Base-by-base conservation (phyloP, 2,113 vertebrate genomes). In the Gavialis gangeticus region DNA sequence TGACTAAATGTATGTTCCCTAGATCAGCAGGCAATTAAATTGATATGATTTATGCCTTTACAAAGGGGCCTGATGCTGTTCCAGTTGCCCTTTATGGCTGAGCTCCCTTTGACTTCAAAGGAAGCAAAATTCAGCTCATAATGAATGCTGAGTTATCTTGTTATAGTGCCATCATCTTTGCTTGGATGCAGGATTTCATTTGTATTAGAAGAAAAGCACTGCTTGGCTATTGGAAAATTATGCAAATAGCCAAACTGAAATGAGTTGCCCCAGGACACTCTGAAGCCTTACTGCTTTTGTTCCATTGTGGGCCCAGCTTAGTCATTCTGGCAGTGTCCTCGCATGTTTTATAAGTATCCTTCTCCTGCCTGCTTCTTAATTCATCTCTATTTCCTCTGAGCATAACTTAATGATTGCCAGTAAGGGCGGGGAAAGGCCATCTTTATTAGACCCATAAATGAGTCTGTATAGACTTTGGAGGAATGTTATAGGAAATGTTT, bases 61-160 rank as follows among this genome's bases (percentile, higher is more conserved):
- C 17, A 67, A 67, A 67, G 66, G 28, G 66, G 16, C 66, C n/a
- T 17, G 28, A 67, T 67, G 64, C n/a, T 67, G 6, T n/a, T 67
- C n/a, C 17, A 15, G 11, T 67, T 67, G n/a, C n/a, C n/a, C n/a
- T 19, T 30, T 30, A 67, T 30, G n/a, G n/a, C 15, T 16, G 66
- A 67, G 30, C 66, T 67, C 66, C 16, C n/a, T 10, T 67, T 67
- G 66, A 67, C n/a, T 30, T 67, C 17, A 30, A 18, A 30, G n/a
- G 30, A 67, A 30, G 66, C 66, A 67, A 30, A 17, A 30, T 67
- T n/a, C 30, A n/a, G n/a, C n/a, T n/a, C 82, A 84, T 94, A 85
- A 92, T 82, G 75, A 92, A 85, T 71, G 88, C 64, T 92, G 87
- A 91, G 91, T 91, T 75, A 87, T 90, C 84, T 87, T 94, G 6